Evolutionary conservation across 2,888 invertebrate species (phyloP).

Genomic region (Plebejus argus): DNA sequence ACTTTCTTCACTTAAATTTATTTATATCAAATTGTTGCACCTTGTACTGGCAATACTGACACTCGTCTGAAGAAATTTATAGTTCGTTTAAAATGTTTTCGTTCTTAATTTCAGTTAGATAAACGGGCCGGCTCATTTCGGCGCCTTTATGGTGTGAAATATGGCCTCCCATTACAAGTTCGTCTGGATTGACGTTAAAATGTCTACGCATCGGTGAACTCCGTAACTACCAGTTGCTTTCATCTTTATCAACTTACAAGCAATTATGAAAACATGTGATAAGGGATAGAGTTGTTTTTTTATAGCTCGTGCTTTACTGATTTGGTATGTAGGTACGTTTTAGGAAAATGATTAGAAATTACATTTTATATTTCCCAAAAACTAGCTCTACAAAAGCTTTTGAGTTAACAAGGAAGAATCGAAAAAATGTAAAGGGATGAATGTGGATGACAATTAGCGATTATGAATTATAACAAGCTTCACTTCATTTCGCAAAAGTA

Average conservation of each 20-base stretch:
- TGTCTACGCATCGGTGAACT: slow-evolving; percentile 23
- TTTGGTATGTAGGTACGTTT: background rate
- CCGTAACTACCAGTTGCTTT: slow-evolving; percentile 38
- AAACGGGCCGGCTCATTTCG: slow-evolving; percentile 65
- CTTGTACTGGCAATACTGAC: slow-evolving; percentile 60
- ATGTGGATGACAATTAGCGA: too few species aligned
- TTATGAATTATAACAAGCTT: too few species aligned
- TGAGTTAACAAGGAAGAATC: too few species aligned
- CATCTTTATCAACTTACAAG: slow-evolving; percentile 37
- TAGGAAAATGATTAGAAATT: background rate
- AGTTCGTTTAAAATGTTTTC: slow-evolving; percentile 73
- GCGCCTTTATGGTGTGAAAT: slow-evolving; percentile 70
- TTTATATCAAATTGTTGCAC: background rate
- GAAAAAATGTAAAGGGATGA: too few species aligned
- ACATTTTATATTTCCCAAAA: too few species aligned
- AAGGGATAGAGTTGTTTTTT: slow-evolving; percentile 15
- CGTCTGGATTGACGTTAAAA: slow-evolving; percentile 32
- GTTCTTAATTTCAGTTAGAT: slow-evolving; percentile 75
- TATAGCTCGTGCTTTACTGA: background rate
- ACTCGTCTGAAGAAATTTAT: slow-evolving; percentile 63
- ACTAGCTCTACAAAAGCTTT: too few species aligned
- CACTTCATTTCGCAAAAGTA: too few species aligned
- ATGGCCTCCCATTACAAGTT: slow-evolving; percentile 60
- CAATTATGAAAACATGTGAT: slow-evolving; percentile 10
- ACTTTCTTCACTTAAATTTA: background rate